These are phyloP conservation scores for Echinometra lucunter DNA, from an alignment of 53 echinoderm and acorn worm species.

Conservation along the genomic window DNA sequence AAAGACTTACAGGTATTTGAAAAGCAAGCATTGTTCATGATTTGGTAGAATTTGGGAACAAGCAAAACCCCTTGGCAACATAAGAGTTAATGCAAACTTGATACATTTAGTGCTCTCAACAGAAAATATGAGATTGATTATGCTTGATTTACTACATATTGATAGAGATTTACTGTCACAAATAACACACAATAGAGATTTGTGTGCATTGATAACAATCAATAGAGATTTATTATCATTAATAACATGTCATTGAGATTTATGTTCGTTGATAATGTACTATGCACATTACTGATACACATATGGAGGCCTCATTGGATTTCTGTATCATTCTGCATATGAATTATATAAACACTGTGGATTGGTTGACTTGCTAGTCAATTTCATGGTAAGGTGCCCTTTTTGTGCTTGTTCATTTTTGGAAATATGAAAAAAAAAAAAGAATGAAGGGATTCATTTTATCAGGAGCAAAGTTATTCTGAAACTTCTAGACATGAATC, in stretches of 20 bases:
- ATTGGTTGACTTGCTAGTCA: neutral
- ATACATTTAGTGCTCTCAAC: too few species aligned
- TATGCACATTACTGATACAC: neutral
- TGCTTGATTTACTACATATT: neutral
- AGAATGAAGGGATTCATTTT: too few species aligned
- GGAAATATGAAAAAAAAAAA: too few species aligned
- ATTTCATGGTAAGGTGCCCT: neutral
- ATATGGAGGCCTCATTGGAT: neutral
- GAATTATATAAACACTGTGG: neutral
- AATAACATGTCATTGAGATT: neutral
- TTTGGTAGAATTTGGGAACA: too few species aligned
- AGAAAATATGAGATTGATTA: neutral
- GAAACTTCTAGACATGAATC: too few species aligned
- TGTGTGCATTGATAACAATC: too few species aligned
- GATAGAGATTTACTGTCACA: neutral
- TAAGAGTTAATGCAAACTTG: too few species aligned
- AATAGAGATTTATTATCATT: neutral
- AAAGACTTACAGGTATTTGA: too few species aligned
- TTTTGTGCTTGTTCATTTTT: neutral
- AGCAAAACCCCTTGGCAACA: too few species aligned
- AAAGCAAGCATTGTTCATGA: too few species aligned
- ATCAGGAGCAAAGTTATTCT: too few species aligned
- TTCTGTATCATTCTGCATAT: neutral
- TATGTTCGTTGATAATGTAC: neutral
- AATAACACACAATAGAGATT: too few species aligned